Evolutionary conservation across 2,888 invertebrate species (phyloP).

Genomic region (Celastrina argiolus): DNA sequence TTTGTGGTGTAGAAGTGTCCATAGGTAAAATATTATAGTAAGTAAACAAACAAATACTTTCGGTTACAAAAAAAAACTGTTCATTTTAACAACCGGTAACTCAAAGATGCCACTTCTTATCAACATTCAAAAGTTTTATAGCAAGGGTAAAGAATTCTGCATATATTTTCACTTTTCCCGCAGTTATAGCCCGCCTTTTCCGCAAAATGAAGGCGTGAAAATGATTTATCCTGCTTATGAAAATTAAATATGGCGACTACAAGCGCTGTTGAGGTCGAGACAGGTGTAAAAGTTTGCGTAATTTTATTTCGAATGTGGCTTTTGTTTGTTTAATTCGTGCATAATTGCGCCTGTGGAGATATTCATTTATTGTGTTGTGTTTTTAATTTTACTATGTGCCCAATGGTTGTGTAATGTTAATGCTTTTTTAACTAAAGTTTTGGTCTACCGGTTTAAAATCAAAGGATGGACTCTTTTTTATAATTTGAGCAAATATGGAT

Average conservation of each 20-base stretch:
- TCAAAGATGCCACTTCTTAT: not conserved
- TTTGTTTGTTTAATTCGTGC: not conserved
- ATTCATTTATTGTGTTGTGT: not conserved
- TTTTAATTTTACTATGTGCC: too few relatives aligned
- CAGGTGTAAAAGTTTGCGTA: constrained; percentile 4
- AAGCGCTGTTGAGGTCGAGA: constrained; percentile 5
- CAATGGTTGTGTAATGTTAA: too few relatives aligned
- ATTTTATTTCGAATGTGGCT: not conserved
- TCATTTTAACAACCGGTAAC: too few relatives aligned
- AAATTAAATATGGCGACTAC: constrained; percentile 28
- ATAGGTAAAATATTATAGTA: too few relatives aligned
- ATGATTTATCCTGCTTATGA: constrained; percentile 31
- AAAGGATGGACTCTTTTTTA: too few relatives aligned
- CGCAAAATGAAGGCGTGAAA: constrained; percentile 26
- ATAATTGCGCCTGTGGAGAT: not conserved
- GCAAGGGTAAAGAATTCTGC: constrained; percentile 3
- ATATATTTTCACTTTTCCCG: constrained; percentile 26
- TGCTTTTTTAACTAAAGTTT: too few relatives aligned
- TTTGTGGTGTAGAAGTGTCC: too few relatives aligned
- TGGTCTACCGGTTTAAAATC: too few relatives aligned
- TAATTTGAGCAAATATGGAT: too few relatives aligned
- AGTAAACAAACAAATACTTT: too few relatives aligned
- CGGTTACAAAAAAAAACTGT: too few relatives aligned
- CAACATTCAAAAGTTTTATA: not conserved
- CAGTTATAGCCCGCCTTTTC: constrained; percentile 26